A percentile compares a stretch with the other conserved stretches of the same genome.
Conservation (phyloP, 2,888 invertebrate genomes). For the Argyresthia albistria region DNA sequence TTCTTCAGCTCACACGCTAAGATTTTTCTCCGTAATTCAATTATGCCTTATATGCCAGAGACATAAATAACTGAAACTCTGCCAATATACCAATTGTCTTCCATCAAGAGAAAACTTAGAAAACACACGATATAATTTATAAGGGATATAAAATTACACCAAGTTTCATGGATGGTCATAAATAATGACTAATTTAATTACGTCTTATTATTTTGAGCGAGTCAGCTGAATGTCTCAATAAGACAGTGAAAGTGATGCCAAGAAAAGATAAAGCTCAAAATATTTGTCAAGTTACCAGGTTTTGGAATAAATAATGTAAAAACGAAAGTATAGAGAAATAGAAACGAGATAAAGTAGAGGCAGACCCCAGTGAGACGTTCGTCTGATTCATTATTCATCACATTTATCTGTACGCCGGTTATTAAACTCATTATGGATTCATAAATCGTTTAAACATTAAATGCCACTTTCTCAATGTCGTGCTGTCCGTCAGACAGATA, state of each 20-base stretch:
- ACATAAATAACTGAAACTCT: neutral
- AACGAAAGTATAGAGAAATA: conserved; percentile 28
- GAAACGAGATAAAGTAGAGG: conserved; percentile 30
- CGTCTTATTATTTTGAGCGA: no score
- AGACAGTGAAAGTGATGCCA: neutral
- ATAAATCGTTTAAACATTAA: conserved; percentile 10
- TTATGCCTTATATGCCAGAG: neutral
- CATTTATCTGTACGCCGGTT: conserved; percentile 12
- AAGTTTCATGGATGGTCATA: no score
- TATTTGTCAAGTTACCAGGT: conserved; percentile 1
- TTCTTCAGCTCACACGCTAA: neutral
- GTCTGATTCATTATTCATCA: conserved; percentile 9
- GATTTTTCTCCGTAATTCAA: neutral
- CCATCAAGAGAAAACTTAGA: no score
- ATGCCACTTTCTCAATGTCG: conserved; percentile 17
- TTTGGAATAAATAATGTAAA: conserved; percentile 23
- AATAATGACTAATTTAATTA: no score
- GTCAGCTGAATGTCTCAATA: neutral
- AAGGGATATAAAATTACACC: no score
- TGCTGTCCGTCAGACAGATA: neutral
- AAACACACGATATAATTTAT: no score
- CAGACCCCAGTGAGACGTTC: neutral
- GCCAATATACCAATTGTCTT: no score
- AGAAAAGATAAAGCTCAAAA: neutral
- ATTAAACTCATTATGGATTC: conserved; percentile 12